phyloP scores from a whole-genome alignment of 1,140 invertebrate genomes.

The Chironomus tepperi region DNA sequence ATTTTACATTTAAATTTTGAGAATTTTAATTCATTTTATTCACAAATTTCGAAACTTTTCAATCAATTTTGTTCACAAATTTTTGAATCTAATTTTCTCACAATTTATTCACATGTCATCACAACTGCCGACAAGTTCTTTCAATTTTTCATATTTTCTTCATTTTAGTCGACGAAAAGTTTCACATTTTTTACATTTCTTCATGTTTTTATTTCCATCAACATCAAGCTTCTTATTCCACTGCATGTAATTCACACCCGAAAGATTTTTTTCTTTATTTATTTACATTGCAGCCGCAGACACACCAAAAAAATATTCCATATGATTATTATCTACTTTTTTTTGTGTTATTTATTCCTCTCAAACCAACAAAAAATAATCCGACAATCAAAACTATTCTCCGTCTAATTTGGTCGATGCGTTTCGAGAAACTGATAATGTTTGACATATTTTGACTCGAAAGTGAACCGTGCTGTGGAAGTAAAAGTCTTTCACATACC shows the following conservation, averaged over 20 bases:
- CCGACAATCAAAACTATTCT: not conserved
- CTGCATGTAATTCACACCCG: not conserved
- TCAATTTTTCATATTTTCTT: no score
- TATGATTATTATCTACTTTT: not conserved
- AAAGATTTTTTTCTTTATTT: not conserved
- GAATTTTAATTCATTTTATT: no score
- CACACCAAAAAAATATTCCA: not conserved
- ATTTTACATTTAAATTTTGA: no score
- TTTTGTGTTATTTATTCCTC: not conserved
- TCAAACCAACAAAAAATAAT: not conserved
- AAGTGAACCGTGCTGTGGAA: not conserved
- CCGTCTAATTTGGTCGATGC: slow-evolving; percentile 10
- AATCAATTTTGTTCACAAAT: no score
- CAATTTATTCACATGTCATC: no score
- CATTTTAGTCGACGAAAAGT: no score
- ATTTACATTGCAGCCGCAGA: not conserved
- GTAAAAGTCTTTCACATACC: not conserved
- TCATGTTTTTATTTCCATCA: not conserved
- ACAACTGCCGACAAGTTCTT: no score
- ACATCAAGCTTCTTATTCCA: no score
- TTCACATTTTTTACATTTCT: not conserved
- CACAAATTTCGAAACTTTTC: no score
- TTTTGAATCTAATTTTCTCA: no score
- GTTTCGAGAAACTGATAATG: slow-evolving; percentile 17
- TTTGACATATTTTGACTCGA: not conserved